A percentile compares a stretch with the other conserved stretches of the same genome.
phyloP scores from a whole-genome alignment of 2,888 invertebrate genomes.

The Phyllotreta cruciferae region DNA sequence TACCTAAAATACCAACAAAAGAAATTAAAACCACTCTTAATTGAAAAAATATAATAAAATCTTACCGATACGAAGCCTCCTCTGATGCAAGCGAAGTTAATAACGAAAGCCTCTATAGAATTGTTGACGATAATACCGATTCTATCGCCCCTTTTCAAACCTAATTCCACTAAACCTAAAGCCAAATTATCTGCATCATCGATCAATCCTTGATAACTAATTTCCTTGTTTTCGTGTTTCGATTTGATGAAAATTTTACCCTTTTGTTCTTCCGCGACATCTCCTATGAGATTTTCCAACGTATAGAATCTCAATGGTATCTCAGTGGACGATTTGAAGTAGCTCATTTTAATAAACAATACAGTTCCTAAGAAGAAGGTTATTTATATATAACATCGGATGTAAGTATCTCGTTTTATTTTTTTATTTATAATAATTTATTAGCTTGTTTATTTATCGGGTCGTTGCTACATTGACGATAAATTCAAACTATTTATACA shows the following conservation, averaged over 20 bases:
- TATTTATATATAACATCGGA: no score
- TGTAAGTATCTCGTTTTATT: no score
- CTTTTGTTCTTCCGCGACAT: background rate
- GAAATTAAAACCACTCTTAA: background rate
- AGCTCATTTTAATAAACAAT: background rate
- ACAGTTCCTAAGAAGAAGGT: background rate
- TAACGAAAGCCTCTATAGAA: constrained; percentile 75
- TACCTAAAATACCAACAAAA: no score
- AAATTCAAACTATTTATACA: no score
- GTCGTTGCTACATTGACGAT: no score
- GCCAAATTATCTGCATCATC: constrained; percentile 71
- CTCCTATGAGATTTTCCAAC: background rate
- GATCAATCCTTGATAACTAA: constrained; percentile 63
- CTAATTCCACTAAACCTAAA: constrained; percentile 71
- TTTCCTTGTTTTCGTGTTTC: constrained; percentile 61
- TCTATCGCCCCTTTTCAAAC: constrained; percentile 74
- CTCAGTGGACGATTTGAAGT: background rate
- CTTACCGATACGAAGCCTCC: constrained; percentile 75
- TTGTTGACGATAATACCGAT: constrained; percentile 85
- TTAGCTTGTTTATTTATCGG: no score
- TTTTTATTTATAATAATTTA: no score
- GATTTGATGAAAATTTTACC: constrained; percentile 56
- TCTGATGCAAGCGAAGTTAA: constrained; percentile 74
- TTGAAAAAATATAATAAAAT: constrained; percentile 5
- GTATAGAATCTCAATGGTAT: background rate